phyloP scores from a whole-genome alignment of 2,113 vertebrate species.

The Eira barbara region DNA sequence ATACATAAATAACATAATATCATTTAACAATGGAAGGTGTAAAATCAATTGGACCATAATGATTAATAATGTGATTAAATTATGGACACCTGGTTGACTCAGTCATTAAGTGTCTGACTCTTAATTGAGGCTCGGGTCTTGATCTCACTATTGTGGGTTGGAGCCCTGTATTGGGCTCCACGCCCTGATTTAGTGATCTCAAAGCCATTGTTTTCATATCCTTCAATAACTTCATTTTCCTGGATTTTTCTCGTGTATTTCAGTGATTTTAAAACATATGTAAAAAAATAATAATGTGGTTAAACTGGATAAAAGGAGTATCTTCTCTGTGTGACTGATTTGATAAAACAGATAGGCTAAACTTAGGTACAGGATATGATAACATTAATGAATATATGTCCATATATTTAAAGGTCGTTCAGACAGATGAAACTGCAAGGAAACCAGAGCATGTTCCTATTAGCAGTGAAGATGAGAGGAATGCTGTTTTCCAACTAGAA shows the following conservation, averaged over 20 bases:
- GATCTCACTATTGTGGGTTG: neutral
- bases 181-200: neutral
- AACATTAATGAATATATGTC: constrained; percentile 31
- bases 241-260: constrained; percentile 9
- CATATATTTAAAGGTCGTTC: constrained; percentile 87
- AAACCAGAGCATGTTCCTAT: constrained; percentile 92
- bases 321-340: neutral
- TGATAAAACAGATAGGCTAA: neutral
- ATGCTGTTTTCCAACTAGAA: constrained; percentile 91
- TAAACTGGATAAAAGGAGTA: neutral
- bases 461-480: constrained; percentile 96
- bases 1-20: neutral
- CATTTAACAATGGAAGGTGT: neutral
- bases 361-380: neutral
- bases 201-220: constrained; percentile 11
- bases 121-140: neutral
- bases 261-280: neutral
- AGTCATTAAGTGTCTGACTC: neutral
- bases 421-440: constrained; percentile 93
- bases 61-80: neutral
- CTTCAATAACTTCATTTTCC: neutral
- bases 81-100: neutral
- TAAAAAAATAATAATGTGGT: constrained; percentile 3
- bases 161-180: neutral
- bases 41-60: neutral